phyloP scores from a whole-genome alignment of 2,113 vertebrate genomes.

The Colaptes auratus region DNA sequence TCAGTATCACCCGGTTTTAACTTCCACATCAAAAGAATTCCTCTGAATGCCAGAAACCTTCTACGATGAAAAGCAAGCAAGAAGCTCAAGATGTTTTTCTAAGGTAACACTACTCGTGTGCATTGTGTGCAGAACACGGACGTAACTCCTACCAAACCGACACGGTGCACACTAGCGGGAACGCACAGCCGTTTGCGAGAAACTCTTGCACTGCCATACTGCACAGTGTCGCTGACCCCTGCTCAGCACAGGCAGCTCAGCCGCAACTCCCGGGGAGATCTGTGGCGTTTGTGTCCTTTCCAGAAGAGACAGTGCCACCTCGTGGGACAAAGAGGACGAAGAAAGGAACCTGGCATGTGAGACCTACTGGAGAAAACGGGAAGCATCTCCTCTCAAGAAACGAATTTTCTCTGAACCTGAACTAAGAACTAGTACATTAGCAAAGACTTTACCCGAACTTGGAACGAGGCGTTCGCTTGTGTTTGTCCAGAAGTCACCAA shows the following conservation, averaged over 20 bases:
- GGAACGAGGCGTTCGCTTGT: rapidly evolving
- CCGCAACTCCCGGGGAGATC: neutral
- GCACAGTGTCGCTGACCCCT: neutral
- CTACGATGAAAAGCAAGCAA: neutral
- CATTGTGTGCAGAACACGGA: neutral
- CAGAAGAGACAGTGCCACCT: neutral
- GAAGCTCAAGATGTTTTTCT: neutral
- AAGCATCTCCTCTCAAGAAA: neutral
- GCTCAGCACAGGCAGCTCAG: rapidly evolving
- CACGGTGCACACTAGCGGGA: rapidly evolving
- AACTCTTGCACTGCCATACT: neutral
- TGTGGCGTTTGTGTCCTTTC: neutral
- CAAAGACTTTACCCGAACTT: neutral
- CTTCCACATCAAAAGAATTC: neutral
- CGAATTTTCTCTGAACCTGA: neutral
- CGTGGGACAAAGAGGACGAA: rapidly evolving
- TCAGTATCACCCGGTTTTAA: neutral
- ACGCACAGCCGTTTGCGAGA: neutral
- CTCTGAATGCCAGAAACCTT: neutral
- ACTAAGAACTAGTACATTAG: rapidly evolving
- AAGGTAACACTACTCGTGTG: neutral
- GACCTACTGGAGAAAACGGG: neutral
- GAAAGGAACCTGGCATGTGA: neutral
- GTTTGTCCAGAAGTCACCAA: neutral
- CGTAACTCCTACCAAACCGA: neutral